Evolutionary conservation across 2,113 vertebrate species (phyloP), one percentile per base, ranked within the genome.

Genomic region (Lasiurus borealis): DNA sequence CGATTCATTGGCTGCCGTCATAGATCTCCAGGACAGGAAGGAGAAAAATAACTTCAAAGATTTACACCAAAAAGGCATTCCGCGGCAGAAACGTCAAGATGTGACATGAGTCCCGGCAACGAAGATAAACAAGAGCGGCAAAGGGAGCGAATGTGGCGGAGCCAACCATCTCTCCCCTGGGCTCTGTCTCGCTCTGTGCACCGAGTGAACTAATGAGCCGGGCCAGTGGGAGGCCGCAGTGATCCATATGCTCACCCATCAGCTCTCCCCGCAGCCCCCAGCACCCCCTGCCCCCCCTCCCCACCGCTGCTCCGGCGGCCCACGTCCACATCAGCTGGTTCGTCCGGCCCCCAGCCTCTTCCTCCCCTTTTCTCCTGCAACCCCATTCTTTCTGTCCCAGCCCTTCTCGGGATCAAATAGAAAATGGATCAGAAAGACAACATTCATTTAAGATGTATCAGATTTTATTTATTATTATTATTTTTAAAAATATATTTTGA

Each of bases 1-100:
- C 84, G 80, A 44, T 90, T 97, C 95, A 97, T 91, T 96, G 96
- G 97, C 88, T 95, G 77, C 68, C 69, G 77, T 95, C 96, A 76
- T 93, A n/a, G 84, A 96, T 97, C 97, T 97, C 94, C 96, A 95
- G 96, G 95, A 96, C 95, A 95, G 96, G 77, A 95, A 95, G 69
- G 91, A 12, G 66, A 88, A 73, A 95, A 88, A 85, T 89, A 95
- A 96, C 93, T 88, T 94, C 40, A 40, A 80, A 93, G 87, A 90
- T 95, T 88, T 86, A 90, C 96, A 96, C 93, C 88, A 96, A 97
- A 97, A 97, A 94, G 97, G n/a, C 96, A 95, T 77, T 90, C 96
- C 76, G 88, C 83, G 85, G 92, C 89, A 92, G 86, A 85, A 82
- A 93, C 69, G 52, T 88, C 48, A 88, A 80, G 95, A 88, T 48